Percentiles rank a stretch among this genome's conserved stretches.
These are phyloP conservation scores for Esox masquinongy DNA, from an alignment of 2,797 vertebrate species.

Conservation along the genomic window DNA sequence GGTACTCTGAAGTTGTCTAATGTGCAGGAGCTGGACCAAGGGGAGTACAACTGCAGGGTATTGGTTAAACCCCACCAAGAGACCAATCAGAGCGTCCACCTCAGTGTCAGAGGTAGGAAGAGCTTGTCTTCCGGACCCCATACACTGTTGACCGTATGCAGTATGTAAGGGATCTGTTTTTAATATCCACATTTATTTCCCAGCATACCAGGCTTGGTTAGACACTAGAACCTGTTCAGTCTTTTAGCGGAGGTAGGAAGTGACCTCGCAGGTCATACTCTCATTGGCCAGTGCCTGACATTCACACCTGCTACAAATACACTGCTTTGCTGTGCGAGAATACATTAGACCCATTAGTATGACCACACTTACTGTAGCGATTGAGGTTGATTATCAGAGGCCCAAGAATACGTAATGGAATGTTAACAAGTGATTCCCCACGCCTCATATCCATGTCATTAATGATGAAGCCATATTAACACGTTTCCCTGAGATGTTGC, in stretches of 20 bases:
- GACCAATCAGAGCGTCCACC: slow-evolving; percentile 94
- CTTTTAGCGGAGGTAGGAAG: background rate
- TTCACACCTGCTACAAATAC: background rate
- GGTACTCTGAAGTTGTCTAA: slow-evolving; percentile 95
- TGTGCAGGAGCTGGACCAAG: slow-evolving; percentile 94
- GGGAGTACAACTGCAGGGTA: slow-evolving; percentile 96
- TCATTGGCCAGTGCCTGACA: background rate
- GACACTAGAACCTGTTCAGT: background rate
- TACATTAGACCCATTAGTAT: background rate
- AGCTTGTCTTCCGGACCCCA: background rate
- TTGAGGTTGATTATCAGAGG: slow-evolving; percentile 54
- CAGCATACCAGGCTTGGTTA: background rate
- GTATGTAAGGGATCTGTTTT: background rate
- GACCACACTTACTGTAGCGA: slow-evolving; percentile 22
- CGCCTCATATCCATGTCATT: slow-evolving; percentile 40
- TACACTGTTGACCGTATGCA: background rate
- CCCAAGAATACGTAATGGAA: slow-evolving; percentile 47
- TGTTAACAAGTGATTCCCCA: slow-evolving; percentile 52
- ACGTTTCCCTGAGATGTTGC: slow-evolving; percentile 29
- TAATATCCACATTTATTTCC: background rate
- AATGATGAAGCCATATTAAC: slow-evolving; percentile 53
- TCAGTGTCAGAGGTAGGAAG: slow-evolving; percentile 90
- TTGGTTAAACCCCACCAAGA: slow-evolving; percentile 95
- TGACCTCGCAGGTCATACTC: background rate
- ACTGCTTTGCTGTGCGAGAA: background rate